Evolutionary conservation across 2,888 invertebrate species (phyloP).

Genomic region (Limnephilus marmoratus): DNA sequence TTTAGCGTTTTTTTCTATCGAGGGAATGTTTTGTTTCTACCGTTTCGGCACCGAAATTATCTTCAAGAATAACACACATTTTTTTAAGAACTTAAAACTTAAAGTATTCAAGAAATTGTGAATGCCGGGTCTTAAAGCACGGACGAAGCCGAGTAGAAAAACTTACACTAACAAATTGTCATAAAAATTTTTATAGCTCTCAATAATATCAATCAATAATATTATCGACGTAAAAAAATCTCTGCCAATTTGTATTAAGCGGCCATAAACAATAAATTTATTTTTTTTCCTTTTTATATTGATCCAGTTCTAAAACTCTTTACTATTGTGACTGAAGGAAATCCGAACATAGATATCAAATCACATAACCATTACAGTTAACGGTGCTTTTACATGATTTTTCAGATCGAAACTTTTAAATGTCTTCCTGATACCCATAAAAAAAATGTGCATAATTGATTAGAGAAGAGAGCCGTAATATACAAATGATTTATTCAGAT

Average conservation of each 20-base stretch:
- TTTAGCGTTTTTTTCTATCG: too few species aligned
- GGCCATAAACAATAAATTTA: background rate
- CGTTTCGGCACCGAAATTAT: too few species aligned
- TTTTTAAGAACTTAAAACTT: too few species aligned
- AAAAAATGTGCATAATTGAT: background rate
- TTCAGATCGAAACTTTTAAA: background rate
- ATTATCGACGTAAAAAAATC: background rate
- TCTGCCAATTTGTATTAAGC: slow-evolving; percentile 10
- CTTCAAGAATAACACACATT: too few species aligned
- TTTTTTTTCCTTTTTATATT: background rate
- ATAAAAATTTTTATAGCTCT: background rate
- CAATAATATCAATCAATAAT: background rate
- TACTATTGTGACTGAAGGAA: slow-evolving; percentile 20
- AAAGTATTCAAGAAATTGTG: too few species aligned
- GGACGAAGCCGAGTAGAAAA: too few species aligned
- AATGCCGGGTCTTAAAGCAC: too few species aligned
- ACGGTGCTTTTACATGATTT: slow-evolving; percentile 12
- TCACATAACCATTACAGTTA: slow-evolving; percentile 51
- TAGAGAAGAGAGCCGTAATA: background rate
- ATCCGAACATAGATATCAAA: slow-evolving; percentile 47
- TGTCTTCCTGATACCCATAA: background rate
- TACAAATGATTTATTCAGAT: background rate
- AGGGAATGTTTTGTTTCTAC: too few species aligned
- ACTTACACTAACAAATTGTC: too few species aligned
- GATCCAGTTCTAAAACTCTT: background rate